Conservation (phyloP, 2,113 vertebrate species). For the Marcusenius ussheri region DNA sequence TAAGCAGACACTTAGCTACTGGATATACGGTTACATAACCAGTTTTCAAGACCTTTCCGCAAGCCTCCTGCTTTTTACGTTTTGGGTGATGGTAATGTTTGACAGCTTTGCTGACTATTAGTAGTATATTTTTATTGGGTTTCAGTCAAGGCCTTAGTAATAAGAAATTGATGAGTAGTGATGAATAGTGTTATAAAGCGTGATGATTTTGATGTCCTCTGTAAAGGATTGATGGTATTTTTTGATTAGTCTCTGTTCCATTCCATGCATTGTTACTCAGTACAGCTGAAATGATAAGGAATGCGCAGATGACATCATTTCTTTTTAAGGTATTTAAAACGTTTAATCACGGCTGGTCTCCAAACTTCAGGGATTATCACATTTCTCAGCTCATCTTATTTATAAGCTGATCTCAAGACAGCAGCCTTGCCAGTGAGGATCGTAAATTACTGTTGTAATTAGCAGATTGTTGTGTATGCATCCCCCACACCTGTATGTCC, state of each 20-base stretch:
- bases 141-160: background rate
- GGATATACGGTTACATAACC: background rate
- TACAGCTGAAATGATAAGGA: background rate
- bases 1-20: background rate
- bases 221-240: background rate
- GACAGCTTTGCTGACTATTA: background rate
- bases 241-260: background rate
- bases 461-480: background rate
- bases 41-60: background rate
- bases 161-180: background rate
- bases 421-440: background rate
- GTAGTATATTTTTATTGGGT: background rate
- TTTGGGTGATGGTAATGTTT: background rate
- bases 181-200: background rate
- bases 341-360: background rate
- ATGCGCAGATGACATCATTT: background rate
- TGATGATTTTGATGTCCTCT: background rate
- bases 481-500: background rate
- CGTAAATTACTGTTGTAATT: background rate
- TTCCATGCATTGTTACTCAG: background rate
- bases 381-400: background rate
- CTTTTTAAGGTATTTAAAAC: background rate
- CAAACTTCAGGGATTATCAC: background rate
- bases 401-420: background rate
- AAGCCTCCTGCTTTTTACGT: background rate